These are phyloP conservation scores for Battus philenor DNA, from an alignment of 1,140 invertebrate species.

Conservation along the genomic window DNA sequence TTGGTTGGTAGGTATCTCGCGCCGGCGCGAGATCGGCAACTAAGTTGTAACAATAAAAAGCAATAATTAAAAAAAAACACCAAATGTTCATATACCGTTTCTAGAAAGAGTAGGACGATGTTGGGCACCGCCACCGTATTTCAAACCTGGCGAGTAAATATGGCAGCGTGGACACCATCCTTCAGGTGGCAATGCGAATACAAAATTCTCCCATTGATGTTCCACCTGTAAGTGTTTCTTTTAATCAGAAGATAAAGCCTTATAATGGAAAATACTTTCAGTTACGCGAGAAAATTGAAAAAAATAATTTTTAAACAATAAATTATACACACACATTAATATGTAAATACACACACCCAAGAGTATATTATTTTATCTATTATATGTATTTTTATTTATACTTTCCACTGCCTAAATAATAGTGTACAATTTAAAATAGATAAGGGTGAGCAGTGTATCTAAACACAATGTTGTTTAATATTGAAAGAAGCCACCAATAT, in stretches of 20 bases:
- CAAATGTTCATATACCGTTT: slow-evolving; percentile 56
- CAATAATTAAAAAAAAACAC: no score
- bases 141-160: slow-evolving; percentile 58
- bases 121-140: slow-evolving; percentile 49
- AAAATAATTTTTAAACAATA: background rate
- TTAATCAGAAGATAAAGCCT: no score
- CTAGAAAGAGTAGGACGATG: slow-evolving; percentile 52
- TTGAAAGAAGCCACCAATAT: no score
- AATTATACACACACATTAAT: background rate
- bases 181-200: slow-evolving; percentile 38
- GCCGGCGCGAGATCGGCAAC: no score
- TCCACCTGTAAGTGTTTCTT: slow-evolving; percentile 35
- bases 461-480: no score
- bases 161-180: slow-evolving; percentile 55
- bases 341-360: background rate
- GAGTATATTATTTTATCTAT: background rate
- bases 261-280: background rate
- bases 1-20: no score
- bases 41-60: no score
- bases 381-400: background rate
- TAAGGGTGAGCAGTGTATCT: no score
- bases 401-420: no score
- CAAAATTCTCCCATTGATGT: slow-evolving; percentile 60
- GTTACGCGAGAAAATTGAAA: background rate
- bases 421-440: no score